Evolutionary conservation across 2,797 vertebrate species (phyloP).

Genomic region (Lithobates sylvaticus): DNA sequence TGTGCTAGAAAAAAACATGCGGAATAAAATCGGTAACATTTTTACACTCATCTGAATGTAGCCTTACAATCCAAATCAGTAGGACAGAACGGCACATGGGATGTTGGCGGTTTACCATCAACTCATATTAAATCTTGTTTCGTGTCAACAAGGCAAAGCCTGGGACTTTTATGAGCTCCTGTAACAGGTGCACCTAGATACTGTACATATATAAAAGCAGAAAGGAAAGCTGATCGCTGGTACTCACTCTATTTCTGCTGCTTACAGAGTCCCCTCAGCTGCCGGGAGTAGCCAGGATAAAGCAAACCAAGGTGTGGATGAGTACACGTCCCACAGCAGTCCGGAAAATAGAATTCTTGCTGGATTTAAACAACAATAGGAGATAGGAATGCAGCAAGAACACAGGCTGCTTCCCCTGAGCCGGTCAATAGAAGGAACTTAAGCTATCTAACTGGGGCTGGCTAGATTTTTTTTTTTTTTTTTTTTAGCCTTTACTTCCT

Average conservation of each 20-base stretch:
- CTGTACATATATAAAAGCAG: neutral
- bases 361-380: neutral
- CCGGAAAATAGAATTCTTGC: neutral
- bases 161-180: neutral
- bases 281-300: neutral
- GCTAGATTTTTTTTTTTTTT: slow-evolving; percentile 8
- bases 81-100: too few species aligned
- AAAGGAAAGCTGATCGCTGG: neutral
- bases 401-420: slow-evolving; percentile 27
- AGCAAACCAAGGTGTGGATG: neutral
- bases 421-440: slow-evolving; percentile 41
- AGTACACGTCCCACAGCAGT: neutral
- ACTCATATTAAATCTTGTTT: neutral
- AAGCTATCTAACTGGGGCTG: neutral
- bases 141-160: neutral
- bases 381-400: neutral
- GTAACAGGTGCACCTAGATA: neutral
- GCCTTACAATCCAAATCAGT: too few species aligned
- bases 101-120: too few species aligned
- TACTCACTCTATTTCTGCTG: slow-evolving; percentile 20
- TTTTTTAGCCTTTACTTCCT: slow-evolving; percentile 54
- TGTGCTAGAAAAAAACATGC: too few species aligned
- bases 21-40: too few species aligned
- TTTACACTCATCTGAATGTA: too few species aligned
- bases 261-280: neutral